Conservation (phyloP, 2,888 invertebrate genomes). For the Chloroclystis v-ata region DNA sequence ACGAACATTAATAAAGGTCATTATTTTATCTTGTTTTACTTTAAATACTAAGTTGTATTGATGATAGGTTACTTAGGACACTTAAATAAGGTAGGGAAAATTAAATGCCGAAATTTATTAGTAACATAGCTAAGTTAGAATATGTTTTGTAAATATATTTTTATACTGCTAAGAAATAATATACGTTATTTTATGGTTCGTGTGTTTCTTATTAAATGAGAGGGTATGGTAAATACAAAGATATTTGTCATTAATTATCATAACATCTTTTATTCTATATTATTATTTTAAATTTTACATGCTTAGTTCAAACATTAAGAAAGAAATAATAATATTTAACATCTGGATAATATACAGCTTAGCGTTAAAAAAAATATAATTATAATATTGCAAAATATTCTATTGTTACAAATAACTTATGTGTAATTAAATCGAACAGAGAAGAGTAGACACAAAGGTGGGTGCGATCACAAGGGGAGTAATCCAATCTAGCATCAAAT, state of each 20-base stretch:
- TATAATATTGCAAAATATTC: slow-evolving; percentile 75
- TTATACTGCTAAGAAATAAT: slow-evolving; percentile 36
- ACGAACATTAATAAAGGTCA: too few species aligned
- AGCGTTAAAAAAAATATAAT: slow-evolving; percentile 61
- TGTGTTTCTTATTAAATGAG: slow-evolving; percentile 26
- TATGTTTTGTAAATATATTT: slow-evolving; percentile 48
- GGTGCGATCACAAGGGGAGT: slow-evolving; percentile 45
- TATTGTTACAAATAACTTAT: slow-evolving; percentile 65
- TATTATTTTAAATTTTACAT: slow-evolving; percentile 78
- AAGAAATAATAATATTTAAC: slow-evolving; percentile 77
- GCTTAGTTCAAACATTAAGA: slow-evolving; percentile 77
- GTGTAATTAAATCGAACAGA: slow-evolving; percentile 39
- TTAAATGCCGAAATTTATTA: too few species aligned
- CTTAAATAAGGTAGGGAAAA: too few species aligned
- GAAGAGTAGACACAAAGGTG: slow-evolving; percentile 42
- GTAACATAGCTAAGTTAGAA: slow-evolving; percentile 27
- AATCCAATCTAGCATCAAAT: slow-evolving; percentile 40
- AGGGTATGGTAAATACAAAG: slow-evolving; percentile 62
- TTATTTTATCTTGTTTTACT: too few species aligned
- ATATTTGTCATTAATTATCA: slow-evolving; percentile 77
- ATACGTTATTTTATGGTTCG: slow-evolving; percentile 38
- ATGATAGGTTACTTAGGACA: too few species aligned
- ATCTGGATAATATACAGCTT: slow-evolving; percentile 77
- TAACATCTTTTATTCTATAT: slow-evolving; percentile 79
- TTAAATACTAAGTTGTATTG: too few species aligned